Evolutionary conservation across 2,797 vertebrate genomes (phyloP).

Genomic region (Eremophila alpestris): DNA sequence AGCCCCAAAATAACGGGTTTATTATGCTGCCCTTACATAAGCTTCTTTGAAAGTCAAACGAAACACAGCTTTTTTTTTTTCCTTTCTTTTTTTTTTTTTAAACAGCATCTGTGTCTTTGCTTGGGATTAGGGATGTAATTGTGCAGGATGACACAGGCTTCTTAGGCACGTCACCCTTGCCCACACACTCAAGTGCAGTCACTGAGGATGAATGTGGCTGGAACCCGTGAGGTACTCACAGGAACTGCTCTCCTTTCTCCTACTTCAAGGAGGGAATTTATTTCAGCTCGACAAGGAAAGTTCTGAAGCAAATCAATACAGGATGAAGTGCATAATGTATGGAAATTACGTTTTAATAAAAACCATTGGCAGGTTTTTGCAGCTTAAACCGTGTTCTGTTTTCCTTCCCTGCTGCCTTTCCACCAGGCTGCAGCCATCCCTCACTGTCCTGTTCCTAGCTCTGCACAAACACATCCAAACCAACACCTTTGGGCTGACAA

Average conservation of each 20-base stretch:
- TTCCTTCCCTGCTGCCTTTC: not conserved
- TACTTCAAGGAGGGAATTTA: not conserved
- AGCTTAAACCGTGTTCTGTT: not conserved
- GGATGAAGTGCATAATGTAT: not conserved
- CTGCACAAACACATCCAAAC: not conserved
- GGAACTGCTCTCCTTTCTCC: not conserved
- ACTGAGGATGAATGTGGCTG: not conserved
- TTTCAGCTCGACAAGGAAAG: constrained; percentile 1
- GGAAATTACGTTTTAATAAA: constrained; percentile 17
- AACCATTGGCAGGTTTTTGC: not conserved
- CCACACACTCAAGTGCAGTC: not conserved
- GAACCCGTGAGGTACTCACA: not conserved
- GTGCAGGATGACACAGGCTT: constrained; percentile 21
- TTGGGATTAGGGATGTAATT: constrained; percentile 67
- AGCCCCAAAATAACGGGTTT: not conserved
- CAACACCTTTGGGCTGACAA: not conserved
- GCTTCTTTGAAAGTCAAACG: constrained; percentile 82
- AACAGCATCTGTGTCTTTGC: constrained; percentile 79
- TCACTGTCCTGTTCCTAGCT: not conserved
- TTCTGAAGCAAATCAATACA: constrained; percentile 2
- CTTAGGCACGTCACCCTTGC: not conserved
- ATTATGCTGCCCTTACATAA: constrained; percentile 72
- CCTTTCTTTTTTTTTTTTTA: not conserved
- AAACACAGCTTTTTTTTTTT: constrained; percentile 56
- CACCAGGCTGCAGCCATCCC: not conserved